Evolutionary conservation across 2,888 invertebrate species (phyloP).

Genomic region (Siphlonurus alternatus): DNA sequence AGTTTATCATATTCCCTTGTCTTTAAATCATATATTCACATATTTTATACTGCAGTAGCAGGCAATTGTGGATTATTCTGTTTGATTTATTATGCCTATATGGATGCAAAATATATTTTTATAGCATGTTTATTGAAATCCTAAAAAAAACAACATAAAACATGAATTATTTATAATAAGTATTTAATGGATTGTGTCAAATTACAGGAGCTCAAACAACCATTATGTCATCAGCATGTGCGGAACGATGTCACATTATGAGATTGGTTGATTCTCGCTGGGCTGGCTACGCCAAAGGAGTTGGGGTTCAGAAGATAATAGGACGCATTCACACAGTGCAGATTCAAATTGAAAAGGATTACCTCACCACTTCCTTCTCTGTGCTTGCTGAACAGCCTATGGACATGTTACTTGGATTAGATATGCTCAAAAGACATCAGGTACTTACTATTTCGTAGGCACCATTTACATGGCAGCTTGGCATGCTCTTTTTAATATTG

Average conservation of each 20-base stretch:
- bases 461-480: neutral
- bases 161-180: too few relatives aligned
- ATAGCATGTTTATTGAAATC: too few relatives aligned
- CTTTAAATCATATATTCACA: too few relatives aligned
- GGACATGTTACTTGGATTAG: constrained; percentile 95
- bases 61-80: too few relatives aligned
- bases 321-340: constrained; percentile 96
- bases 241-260: constrained; percentile 86
- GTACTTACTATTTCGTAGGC: constrained; percentile 28
- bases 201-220: constrained; percentile 80
- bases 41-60: too few relatives aligned
- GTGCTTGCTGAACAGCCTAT: constrained; percentile 93
- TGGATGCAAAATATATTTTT: too few relatives aligned
- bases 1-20: too few relatives aligned
- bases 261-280: constrained; percentile 79
- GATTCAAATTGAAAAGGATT: constrained; percentile 87
- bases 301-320: constrained; percentile 88
- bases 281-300: constrained; percentile 94
- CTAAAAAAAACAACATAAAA: too few relatives aligned
- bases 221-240: constrained; percentile 93
- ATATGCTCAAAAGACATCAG: constrained; percentile 95
- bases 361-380: constrained; percentile 89
- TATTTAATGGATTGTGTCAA: too few relatives aligned
- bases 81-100: too few relatives aligned
- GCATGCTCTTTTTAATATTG: constrained; percentile 2